Conservation (phyloP, 1,140 invertebrate genomes). For the Heliconius congener region DNA sequence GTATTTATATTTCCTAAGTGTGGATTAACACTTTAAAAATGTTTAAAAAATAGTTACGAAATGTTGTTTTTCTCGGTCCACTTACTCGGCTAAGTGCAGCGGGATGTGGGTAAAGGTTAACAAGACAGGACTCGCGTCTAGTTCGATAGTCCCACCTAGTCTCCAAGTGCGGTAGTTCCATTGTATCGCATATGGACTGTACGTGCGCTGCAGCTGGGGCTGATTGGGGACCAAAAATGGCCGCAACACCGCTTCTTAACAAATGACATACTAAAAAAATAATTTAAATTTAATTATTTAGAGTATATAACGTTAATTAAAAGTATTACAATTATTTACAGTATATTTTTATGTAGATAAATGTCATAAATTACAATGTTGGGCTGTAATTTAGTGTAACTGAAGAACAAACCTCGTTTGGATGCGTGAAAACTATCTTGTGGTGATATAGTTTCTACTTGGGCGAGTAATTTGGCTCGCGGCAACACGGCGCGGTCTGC, state of each 20-base stretch:
- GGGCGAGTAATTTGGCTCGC: constrained; percentile 89
- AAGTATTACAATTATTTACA: no score
- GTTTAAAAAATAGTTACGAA: no score
- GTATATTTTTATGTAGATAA: no score
- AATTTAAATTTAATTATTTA: constrained; percentile 2
- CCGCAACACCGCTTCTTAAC: constrained; percentile 92
- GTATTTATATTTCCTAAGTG: no score
- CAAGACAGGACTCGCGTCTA: constrained; percentile 93
- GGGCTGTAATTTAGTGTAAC: neutral
- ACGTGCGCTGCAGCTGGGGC: constrained; percentile 94
- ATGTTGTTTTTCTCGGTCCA: constrained; percentile 12
- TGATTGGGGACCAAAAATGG: constrained; percentile 96
- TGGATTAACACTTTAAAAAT: no score
- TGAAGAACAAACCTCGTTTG: constrained; percentile 88
- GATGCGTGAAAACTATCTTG: constrained; percentile 96
- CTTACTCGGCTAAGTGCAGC: constrained; percentile 92
- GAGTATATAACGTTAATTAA: neutral
- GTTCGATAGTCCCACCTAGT: constrained; percentile 95
- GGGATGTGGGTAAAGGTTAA: constrained; percentile 97
- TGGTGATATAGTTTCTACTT: constrained; percentile 93
- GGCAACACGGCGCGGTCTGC: constrained; percentile 90
- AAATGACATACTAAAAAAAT: constrained; percentile 90
- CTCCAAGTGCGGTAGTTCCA: constrained; percentile 97
- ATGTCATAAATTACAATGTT: neutral
- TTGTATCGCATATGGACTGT: constrained; percentile 97